Evolutionary conservation across 2,888 invertebrate species (phyloP).

Genomic region (Eucera pruinosa): DNA sequence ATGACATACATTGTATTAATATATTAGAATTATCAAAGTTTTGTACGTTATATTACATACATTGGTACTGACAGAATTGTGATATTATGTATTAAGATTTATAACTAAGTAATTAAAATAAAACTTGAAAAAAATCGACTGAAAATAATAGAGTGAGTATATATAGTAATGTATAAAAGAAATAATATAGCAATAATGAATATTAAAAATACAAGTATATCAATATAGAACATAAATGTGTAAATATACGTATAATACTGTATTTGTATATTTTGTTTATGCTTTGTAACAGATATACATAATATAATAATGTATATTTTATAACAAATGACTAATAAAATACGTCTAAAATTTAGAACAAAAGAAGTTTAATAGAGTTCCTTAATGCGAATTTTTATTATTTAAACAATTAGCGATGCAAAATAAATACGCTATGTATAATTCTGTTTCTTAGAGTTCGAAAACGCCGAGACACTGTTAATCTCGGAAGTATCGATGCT

Average conservation of each 20-base stretch:
- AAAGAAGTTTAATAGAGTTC: background rate
- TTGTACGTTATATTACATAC: conserved; percentile 14
- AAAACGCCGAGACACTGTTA: conserved; percentile 98
- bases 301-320: conserved; percentile 19
- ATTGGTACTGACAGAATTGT: conserved; percentile 30
- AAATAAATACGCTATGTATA: conserved; percentile 55
- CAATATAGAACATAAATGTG: background rate
- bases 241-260: conserved; percentile 32
- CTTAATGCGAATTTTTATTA: no score
- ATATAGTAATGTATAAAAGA: conserved; percentile 13
- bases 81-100: conserved; percentile 51
- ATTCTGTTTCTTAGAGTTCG: conserved; percentile 91
- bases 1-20: conserved; percentile 36
- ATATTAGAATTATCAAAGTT: background rate
- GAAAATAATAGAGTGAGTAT: conserved; percentile 25
- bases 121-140: conserved; percentile 18
- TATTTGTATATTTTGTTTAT: conserved; percentile 25
- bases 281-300: conserved; percentile 37
- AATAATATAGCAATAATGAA: background rate
- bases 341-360: background rate
- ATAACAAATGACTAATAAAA: conserved; percentile 9
- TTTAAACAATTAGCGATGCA: background rate
- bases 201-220: conserved; percentile 9
- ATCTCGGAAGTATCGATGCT: conserved; percentile 99
- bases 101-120: background rate